A percentile compares a stretch with the other conserved stretches of the same genome.
Conservation (phyloP, 2,113 vertebrate species). For the Pseudopipra pipra region DNA sequence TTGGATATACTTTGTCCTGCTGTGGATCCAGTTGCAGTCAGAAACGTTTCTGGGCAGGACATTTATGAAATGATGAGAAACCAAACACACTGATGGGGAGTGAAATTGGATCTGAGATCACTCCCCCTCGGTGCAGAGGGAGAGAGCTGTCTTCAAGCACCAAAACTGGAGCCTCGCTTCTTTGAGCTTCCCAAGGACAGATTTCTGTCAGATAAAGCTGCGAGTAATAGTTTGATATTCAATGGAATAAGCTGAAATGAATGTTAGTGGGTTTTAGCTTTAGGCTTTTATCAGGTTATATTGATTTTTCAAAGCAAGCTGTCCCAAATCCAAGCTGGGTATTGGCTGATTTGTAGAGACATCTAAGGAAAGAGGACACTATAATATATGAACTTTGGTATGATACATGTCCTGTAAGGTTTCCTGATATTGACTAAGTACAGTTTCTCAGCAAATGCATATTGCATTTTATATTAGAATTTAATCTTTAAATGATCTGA, state of each 20-base stretch:
- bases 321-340: background rate
- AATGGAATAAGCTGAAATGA: slow-evolving; percentile 13
- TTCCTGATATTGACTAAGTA: background rate
- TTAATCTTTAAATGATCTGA: background rate
- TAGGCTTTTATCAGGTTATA: slow-evolving; percentile 25
- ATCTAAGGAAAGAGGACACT: background rate
- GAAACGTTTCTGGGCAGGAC: background rate
- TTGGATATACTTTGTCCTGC: background rate
- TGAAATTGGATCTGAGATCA: slow-evolving; percentile 18
- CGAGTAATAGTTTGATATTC: slow-evolving; percentile 40
- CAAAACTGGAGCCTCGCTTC: background rate
- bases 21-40: slow-evolving; percentile 13
- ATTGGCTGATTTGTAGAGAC: slow-evolving; percentile 19
- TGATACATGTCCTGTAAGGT: background rate
- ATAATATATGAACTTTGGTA: background rate
- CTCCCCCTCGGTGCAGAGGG: background rate
- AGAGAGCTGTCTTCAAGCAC: background rate
- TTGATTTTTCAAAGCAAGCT: slow-evolving; percentile 51
- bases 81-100: slow-evolving; percentile 12
- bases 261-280: slow-evolving; percentile 21
- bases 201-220: slow-evolving; percentile 1
- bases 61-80: slow-evolving; percentile 30
- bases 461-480: background rate
- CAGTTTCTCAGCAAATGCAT: background rate
- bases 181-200: background rate